Evolutionary conservation across 1,140 invertebrate genomes (phyloP).

Genomic region (Reticulitermes speratus): DNA sequence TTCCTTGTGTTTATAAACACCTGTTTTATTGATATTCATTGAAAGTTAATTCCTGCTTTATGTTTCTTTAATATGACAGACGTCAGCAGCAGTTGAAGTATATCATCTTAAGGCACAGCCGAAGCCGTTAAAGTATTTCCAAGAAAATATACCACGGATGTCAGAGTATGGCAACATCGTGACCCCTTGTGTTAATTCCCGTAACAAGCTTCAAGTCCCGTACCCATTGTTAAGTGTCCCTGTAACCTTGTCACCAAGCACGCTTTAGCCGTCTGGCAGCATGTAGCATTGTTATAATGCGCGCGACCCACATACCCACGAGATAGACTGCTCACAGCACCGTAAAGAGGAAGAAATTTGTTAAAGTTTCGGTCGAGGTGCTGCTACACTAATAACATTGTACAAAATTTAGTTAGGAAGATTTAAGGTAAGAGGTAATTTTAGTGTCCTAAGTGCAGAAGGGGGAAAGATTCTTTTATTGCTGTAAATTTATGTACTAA

Average conservation of each 20-base stretch:
- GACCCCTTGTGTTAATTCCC: neutral
- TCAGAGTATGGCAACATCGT: neutral
- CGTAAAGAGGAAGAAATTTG: no score
- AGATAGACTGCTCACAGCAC: no score
- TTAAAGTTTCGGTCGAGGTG: no score
- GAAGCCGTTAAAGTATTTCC: neutral
- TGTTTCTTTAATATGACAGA: neutral
- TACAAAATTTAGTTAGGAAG: no score
- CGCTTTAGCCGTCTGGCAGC: no score
- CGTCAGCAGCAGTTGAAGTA: neutral
- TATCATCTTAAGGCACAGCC: neutral
- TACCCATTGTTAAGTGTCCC: neutral
- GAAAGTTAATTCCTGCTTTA: neutral
- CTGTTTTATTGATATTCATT: neutral
- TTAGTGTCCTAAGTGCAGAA: no score
- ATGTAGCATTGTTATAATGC: no score
- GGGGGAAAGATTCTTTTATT: no score
- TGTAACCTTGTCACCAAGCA: neutral
- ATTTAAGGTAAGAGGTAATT: no score
- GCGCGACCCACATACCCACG: no score
- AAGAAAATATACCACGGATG: neutral
- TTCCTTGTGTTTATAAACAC: neutral
- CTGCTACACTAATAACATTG: no score
- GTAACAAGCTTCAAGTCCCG: neutral
- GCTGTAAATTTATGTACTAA: no score